Evolutionary conservation across 1,140 invertebrate genomes (phyloP).

Genomic region (Nebria ingens): DNA sequence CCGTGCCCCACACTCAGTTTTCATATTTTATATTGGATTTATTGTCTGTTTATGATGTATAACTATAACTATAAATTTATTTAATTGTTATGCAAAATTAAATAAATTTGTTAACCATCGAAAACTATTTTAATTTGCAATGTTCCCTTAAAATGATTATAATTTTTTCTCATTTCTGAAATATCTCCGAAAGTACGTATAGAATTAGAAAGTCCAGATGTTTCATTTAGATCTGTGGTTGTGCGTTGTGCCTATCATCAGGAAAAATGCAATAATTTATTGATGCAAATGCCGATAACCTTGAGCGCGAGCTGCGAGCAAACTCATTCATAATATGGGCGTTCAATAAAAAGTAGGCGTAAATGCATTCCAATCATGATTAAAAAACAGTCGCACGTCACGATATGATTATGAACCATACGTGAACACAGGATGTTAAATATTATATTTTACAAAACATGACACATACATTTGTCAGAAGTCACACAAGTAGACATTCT

Average conservation of each 20-base stretch:
- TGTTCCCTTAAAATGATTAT: too few relatives aligned
- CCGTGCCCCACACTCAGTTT: too few relatives aligned
- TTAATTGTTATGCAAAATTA: too few relatives aligned
- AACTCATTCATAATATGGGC: slow-evolving; percentile 2
- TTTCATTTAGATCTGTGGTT: background rate
- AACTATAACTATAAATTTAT: too few relatives aligned
- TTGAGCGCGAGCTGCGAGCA: background rate
- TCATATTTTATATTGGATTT: too few relatives aligned
- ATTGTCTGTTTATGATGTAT: too few relatives aligned
- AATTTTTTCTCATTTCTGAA: too few relatives aligned
- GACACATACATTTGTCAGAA: background rate
- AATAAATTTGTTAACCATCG: too few relatives aligned
- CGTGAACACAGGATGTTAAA: background rate
- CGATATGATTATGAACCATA: background rate
- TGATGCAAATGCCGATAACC: background rate
- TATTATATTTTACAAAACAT: background rate
- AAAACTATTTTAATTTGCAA: too few relatives aligned
- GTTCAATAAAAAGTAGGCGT: slow-evolving; percentile 2
- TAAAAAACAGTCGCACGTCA: background rate
- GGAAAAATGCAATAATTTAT: too few relatives aligned
- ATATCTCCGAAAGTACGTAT: too few relatives aligned
- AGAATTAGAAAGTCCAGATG: too few relatives aligned
- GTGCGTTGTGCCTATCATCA: background rate
- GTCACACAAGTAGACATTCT: background rate
- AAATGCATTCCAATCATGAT: background rate